These are phyloP conservation scores for Lymantria dispar DNA, from an alignment of 2,888 invertebrate species.

Conservation along the genomic window DNA sequence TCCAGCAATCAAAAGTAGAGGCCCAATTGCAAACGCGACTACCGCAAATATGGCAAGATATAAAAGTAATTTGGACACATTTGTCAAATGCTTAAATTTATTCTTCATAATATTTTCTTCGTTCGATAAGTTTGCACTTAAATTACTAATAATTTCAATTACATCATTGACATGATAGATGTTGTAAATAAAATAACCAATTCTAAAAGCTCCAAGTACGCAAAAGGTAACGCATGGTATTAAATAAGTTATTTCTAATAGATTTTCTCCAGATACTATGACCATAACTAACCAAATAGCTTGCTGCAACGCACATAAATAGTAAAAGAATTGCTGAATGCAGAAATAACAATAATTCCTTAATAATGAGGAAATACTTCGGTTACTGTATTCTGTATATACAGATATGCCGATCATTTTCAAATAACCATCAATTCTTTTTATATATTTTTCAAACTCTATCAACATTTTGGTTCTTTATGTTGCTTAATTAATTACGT, in stretches of 20 bases:
- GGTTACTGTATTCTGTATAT: conserved; percentile 28
- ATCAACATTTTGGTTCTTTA: conserved; percentile 9
- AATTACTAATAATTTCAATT: conserved; percentile 26
- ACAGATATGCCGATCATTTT: conserved; percentile 33
- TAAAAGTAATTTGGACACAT: conserved; percentile 23
- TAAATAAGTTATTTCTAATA: conserved; percentile 40
- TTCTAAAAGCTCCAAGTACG: conserved; percentile 39
- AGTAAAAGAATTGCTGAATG: background rate
- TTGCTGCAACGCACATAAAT: background rate
- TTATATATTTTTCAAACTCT: conserved; percentile 33
- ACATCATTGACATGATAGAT: conserved; percentile 31
- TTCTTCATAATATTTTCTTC: conserved; percentile 11
- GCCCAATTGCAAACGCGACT: conserved; percentile 34
- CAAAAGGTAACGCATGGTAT: conserved; percentile 42
- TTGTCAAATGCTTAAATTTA: conserved; percentile 25
- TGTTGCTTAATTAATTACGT: background rate
- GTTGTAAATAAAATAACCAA: conserved; percentile 36
- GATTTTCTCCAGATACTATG: conserved; percentile 17
- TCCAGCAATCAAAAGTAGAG: conserved; percentile 30
- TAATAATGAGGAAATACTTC: background rate
- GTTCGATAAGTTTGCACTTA: conserved; percentile 6
- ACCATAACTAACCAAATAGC: conserved; percentile 30
- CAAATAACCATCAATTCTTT: conserved; percentile 28
- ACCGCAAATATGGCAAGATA: conserved; percentile 17
- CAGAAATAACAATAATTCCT: background rate